These are phyloP conservation scores for Mormyrops attenuatus DNA, from an alignment of 2,797 vertebrate species.

Conservation along the genomic window DNA sequence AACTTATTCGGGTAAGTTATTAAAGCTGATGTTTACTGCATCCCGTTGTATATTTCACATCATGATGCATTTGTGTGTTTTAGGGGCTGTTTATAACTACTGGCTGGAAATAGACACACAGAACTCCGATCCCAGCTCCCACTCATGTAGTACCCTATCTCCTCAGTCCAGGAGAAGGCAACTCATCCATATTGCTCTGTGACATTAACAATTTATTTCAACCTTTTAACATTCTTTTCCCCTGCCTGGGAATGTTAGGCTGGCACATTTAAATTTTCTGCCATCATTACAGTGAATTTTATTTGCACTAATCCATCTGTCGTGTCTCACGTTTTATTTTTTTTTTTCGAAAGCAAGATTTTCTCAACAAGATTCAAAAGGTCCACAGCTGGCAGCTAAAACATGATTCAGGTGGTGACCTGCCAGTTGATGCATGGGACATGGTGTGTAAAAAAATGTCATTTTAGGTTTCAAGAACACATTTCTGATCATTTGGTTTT, in stretches of 20 bases:
- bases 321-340: neutral
- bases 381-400: neutral
- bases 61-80: neutral
- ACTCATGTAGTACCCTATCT: neutral
- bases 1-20: neutral
- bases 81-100: neutral
- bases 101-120: neutral
- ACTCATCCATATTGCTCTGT: neutral
- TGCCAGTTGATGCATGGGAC: neutral
- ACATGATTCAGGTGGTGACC: neutral
- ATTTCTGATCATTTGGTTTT: neutral
- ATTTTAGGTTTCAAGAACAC: neutral
- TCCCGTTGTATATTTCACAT: neutral
- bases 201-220: neutral
- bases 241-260: neutral
- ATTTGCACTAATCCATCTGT: neutral
- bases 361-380: neutral
- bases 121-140: neutral
- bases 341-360: neutral
- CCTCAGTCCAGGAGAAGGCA: neutral
- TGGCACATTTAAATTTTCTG: neutral
- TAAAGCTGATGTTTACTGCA: neutral
- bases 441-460: neutral
- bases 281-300: neutral
- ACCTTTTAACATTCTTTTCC: neutral